phyloP scores from a whole-genome alignment of 2,888 invertebrate species.

The Lepidocyrtoides sp. region DNA sequence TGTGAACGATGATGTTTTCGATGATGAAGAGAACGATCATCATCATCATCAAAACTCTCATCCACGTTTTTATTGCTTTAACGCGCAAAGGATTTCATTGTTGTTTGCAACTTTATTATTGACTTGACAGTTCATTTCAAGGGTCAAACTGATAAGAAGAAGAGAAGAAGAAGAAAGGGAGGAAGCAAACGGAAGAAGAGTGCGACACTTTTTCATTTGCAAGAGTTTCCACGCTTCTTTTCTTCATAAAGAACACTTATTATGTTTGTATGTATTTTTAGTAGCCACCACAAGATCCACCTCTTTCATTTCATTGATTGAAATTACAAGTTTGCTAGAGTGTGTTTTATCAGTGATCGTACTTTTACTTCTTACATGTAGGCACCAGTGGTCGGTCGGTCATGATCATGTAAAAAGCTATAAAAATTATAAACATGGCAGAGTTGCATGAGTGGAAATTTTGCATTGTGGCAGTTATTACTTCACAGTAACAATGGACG shows the following conservation, averaged over 20 bases:
- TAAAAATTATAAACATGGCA: neutral
- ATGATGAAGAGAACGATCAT: too few species aligned
- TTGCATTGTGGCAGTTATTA: neutral
- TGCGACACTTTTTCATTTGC: conserved; percentile 4
- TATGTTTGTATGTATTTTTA: neutral
- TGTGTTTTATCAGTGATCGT: neutral
- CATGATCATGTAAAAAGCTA: conserved; percentile 15
- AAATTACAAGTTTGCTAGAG: neutral
- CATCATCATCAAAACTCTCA: conserved; percentile 59
- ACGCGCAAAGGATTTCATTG: conserved; percentile 10
- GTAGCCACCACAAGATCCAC: too few species aligned
- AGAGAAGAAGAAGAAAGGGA: conserved; percentile 15
- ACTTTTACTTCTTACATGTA: conserved; percentile 37
- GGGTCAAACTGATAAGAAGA: conserved; percentile 74
- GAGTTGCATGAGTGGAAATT: neutral
- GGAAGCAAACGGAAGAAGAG: neutral
- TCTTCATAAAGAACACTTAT: conserved; percentile 15
- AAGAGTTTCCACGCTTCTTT: too few species aligned
- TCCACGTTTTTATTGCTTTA: conserved; percentile 19
- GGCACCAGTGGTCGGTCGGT: neutral
- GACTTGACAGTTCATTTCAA: conserved; percentile 75
- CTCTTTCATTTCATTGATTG: conserved; percentile 13
- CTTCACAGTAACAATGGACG: conserved; percentile 30
- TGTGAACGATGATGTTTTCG: neutral
- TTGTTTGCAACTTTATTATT: conserved; percentile 47